These are phyloP conservation scores for Esox masquinongy DNA, from an alignment of 2,797 vertebrate genomes.

Conservation along the genomic window DNA sequence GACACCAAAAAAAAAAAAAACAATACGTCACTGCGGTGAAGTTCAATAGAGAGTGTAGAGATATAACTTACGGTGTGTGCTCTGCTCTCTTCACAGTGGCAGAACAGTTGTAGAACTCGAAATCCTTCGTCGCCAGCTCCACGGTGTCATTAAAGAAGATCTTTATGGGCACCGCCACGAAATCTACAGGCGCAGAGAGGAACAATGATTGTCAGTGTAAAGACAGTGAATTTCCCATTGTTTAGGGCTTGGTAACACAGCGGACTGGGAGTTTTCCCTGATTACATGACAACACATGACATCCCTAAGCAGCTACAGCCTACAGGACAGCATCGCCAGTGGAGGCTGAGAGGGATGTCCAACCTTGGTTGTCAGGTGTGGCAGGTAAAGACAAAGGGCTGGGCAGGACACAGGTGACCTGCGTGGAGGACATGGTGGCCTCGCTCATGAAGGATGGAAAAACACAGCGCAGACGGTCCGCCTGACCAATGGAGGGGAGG, in stretches of 20 bases:
- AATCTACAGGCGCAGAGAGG: slow-evolving; percentile 74
- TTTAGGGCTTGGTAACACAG: not conserved
- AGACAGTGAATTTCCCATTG: too few species aligned
- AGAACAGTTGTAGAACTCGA: slow-evolving; percentile 93
- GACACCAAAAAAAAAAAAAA: not conserved
- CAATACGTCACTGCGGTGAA: slow-evolving; percentile 12
- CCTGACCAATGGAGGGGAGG: slow-evolving; percentile 65
- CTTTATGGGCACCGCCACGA: slow-evolving; percentile 81
- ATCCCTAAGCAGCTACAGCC: not conserved
- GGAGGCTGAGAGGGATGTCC: slow-evolving; percentile 12
- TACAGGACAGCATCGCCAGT: not conserved
- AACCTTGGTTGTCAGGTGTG: slow-evolving; percentile 84
- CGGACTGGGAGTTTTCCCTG: not conserved
- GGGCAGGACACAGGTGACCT: slow-evolving; percentile 74
- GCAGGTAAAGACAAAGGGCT: slow-evolving; percentile 69
- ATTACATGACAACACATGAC: not conserved
- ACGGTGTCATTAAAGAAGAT: slow-evolving; percentile 72
- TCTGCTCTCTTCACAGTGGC: slow-evolving; percentile 84
- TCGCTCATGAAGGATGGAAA: slow-evolving; percentile 51
- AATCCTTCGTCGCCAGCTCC: slow-evolving; percentile 83
- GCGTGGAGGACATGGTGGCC: slow-evolving; percentile 63
- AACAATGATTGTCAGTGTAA: not conserved
- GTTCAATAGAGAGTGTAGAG: slow-evolving; percentile 43
- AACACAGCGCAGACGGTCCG: slow-evolving; percentile 68
- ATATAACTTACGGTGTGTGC: slow-evolving; percentile 90